Percentiles rank a stretch among this genome's conserved stretches.
Conservation (phyloP, 2,113 vertebrate genomes). For the Pelecanus crispus region DNA sequence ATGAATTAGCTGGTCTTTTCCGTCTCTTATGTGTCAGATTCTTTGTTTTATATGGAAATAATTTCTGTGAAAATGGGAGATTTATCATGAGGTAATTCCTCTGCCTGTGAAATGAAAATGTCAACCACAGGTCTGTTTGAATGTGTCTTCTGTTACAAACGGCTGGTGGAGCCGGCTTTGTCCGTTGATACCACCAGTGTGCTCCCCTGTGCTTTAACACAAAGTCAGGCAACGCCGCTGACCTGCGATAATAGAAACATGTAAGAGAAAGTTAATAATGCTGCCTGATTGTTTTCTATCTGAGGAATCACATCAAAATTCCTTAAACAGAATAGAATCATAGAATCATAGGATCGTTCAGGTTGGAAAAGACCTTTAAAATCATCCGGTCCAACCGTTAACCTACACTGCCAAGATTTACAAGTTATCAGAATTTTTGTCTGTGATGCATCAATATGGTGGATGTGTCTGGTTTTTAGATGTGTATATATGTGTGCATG, state of each 20-base stretch:
- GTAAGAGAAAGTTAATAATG: fast-evolving
- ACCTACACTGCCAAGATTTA: no score
- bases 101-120: constrained; percentile 13
- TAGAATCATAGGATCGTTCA: no score
- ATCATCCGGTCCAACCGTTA: no score
- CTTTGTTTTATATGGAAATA: constrained; percentile 59
- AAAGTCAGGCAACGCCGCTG: neutral
- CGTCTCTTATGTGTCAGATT: neutral
- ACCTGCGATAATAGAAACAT: fast-evolving
- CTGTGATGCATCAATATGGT: neutral
- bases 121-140: neutral
- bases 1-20: constrained; percentile 15
- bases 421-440: neutral
- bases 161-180: neutral
- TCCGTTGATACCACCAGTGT: neutral
- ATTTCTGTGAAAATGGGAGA: constrained; percentile 31
- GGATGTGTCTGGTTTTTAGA: neutral
- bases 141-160: neutral
- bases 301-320: neutral
- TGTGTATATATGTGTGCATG: neutral
- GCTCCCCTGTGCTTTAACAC: neutral
- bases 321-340: no score
- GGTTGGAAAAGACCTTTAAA: no score
- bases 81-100: constrained; percentile 11
- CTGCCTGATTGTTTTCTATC: neutral